Percentiles rank a stretch among this genome's conserved stretches.
phyloP scores from a whole-genome alignment of 2,113 vertebrate species.

The Probosciger aterrimus region DNA sequence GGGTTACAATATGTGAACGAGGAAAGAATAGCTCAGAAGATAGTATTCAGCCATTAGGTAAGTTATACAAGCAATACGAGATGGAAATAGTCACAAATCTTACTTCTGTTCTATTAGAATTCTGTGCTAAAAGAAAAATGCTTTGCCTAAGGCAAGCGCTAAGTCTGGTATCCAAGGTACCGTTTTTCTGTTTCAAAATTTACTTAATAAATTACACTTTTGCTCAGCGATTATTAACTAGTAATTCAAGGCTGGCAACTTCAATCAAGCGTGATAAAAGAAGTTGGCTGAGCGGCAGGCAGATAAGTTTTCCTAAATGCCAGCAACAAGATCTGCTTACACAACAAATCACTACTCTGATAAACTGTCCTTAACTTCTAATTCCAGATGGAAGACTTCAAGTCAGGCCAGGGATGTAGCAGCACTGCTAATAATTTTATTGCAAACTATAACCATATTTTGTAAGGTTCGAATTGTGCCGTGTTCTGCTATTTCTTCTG shows the following conservation, averaged over 20 bases:
- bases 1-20: not conserved
- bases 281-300: not conserved
- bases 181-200: not conserved
- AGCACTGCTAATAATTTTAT: not conserved
- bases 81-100: not conserved
- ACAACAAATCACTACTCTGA: constrained; percentile 7
- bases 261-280: constrained; percentile 26
- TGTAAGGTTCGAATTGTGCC: not conserved
- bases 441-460: not conserved
- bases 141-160: not conserved
- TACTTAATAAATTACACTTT: constrained; percentile 38
- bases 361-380: not conserved
- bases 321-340: not conserved
- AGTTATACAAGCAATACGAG: not conserved
- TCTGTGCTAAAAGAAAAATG: not conserved
- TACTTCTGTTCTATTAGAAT: not conserved
- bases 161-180: not conserved
- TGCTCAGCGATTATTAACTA: not conserved
- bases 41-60: not conserved
- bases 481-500: not conserved
- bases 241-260: constrained; percentile 47
- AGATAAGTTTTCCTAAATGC: not conserved
- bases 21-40: not conserved
- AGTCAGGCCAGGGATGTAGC: not conserved
- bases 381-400: constrained; percentile 27